Percentiles rank a stretch among this genome's conserved stretches.
Evolutionary conservation across 1,140 invertebrate species (phyloP).

Genomic region (Luehdorfia chinensis): DNA sequence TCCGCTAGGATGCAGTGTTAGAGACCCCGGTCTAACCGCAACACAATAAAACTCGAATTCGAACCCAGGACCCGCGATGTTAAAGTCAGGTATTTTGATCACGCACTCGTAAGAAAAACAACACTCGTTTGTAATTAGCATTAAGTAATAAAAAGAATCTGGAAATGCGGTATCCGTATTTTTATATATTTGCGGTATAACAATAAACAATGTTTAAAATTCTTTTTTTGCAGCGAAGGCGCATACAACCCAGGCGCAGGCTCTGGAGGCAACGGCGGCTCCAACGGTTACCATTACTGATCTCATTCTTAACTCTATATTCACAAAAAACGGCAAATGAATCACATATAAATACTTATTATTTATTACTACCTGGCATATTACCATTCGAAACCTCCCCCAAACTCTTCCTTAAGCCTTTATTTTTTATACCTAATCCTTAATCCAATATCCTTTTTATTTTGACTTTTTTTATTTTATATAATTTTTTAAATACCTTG

Average conservation of each 20-base stretch:
- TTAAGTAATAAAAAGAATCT: neutral
- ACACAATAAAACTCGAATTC: too few species aligned
- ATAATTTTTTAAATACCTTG: neutral
- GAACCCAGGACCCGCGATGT: too few species aligned
- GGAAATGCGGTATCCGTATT: neutral
- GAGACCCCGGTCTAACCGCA: too few species aligned
- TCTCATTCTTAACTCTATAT: conserved; percentile 23
- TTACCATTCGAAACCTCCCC: neutral
- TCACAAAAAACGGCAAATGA: conserved; percentile 21
- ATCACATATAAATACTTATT: conserved; percentile 20
- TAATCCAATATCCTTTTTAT: neutral
- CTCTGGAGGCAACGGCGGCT: conserved; percentile 23
- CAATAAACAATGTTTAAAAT: conserved; percentile 10
- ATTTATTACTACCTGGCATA: conserved; percentile 5
- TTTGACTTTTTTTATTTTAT: too few species aligned
- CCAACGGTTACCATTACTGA: conserved; percentile 57
- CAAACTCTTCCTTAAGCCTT: conserved; percentile 2
- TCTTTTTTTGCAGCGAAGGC: conserved; percentile 33
- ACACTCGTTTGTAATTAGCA: too few species aligned
- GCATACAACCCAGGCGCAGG: conserved; percentile 39
- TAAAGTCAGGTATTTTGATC: too few species aligned
- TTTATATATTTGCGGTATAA: neutral
- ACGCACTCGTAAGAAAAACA: too few species aligned
- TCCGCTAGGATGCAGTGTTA: too few species aligned
- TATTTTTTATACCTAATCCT: conserved; percentile 7